Evolutionary conservation across 2,113 vertebrate species (phyloP), one percentile per base, ranked within the genome.

Genomic region (Hydropotes inermis): DNA sequence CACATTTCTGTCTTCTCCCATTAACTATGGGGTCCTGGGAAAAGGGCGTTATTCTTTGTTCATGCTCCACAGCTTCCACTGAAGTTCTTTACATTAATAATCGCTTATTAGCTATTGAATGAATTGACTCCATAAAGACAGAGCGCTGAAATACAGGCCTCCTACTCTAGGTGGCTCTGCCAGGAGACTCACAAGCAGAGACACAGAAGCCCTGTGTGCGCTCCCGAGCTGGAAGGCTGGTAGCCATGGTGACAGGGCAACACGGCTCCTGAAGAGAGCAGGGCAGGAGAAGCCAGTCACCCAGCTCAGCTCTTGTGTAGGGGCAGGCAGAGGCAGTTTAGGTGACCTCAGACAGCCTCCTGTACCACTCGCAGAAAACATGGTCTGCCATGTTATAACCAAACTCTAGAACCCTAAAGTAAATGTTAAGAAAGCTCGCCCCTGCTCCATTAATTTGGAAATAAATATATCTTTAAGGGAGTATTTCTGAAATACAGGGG

Each of bases 91-190:
- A 96, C 89, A 39, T 88, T 94, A 88, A 78, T 85, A 94, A 90
- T 28, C 55, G 15, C 64, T 91, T n/a, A 88, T 81, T 97, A 88
- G 61, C 54, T 95, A 74, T 95, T 97, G 70, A 87, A 64, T 93
- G 61, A 85, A 43, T 60, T 28, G 21, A 50, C 84, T 36, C 39
- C 47, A 25, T 74, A 78, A 89, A 74, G 85, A 90, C 36, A 85
- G 45, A 87, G 50, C 90, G n/a, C 85, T 76, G 58, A 90, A 85
- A 94, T 57, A 50, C 81, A 88, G 54, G 88, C 67, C 17, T 67
- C 86, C 70, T 74, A 50, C 33, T 76, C 52, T 39, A 33, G 54
- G 21, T 47, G 45, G 87, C 50, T 87, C 89, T 85, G 50, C 19
- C 28, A 79, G 61, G 70, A 94, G 43, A 91, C 78, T 54, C 74